Base-by-base conservation (phyloP, 2,888 invertebrate species). In the Prionchulus punctatus region DNA sequence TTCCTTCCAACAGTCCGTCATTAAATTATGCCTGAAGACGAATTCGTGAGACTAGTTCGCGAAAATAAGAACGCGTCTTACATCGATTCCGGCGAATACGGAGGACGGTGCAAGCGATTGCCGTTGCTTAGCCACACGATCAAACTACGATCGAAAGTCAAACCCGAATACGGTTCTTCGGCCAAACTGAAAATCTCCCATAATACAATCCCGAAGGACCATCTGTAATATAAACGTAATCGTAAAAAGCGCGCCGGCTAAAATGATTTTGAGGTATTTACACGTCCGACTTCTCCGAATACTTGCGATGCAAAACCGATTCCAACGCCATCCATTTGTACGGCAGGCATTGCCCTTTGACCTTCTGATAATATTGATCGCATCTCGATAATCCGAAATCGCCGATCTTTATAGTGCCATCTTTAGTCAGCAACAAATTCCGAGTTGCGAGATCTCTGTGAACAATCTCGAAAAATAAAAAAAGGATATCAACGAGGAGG, bases 181-280 rank as follows among this genome's bases (percentile, higher is more conserved):
- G 92, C 94, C 53, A 91, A 79, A 0, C 91, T 91, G 85, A 92
- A 91, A 50, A 94, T 91, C 77, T 94, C 94, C 92, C 92, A 94
- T 56, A 94, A 74, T 21, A 94, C 76, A 60, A 94, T 86, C 43
- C 94, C 94, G 73, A 87, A 94, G 0, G 92, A 91, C 94, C 94
- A 94, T 36, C 36, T 36, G 36, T 18, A 36, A 36, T 12, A 36
- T n/a, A n/a, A n/a, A n/a, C n/a, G n/a, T n/a, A 36, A 36, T 7
- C 36, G 18, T 36, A 18, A 12, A 7, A 36, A 12, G 18, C 12
- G 18, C 36, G 7, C 12, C 7, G 18, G 12, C 36, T 36, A 36
- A 36, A 18, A 36, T 12, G 7, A 36, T 18, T 36, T 7, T 12
- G 36, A 36, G 12, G 12, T 36, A 36, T 18, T 36, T 36, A 36